Evolutionary conservation across 2,888 invertebrate genomes (phyloP), one percentile per base, ranked within the genome.

Genomic region (Ceriagrion tenellum): DNA sequence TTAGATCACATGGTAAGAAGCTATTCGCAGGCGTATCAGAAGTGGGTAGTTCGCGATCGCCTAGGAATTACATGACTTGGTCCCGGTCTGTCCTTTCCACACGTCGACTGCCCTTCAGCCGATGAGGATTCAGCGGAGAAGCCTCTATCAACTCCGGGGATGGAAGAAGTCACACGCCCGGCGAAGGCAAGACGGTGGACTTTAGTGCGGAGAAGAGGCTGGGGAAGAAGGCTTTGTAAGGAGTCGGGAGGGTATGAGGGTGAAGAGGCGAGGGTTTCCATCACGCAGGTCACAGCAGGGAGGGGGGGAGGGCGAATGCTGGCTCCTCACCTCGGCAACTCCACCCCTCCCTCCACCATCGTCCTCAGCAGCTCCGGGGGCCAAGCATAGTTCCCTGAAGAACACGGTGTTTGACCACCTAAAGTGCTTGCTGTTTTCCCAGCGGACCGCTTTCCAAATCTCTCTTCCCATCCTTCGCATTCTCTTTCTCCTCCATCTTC

Each of bases 331-430:
- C 40, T 88, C 88, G 26, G 23, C 8, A 47, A 47, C 47, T 8
- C 47, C 88, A 6, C 20, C 88, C 88, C n/a, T 16, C 88, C 8
- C 10, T 30, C 88, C 35, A 16, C 0, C 59, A 0, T 59, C 10
- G 0, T n/a, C 69, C 69, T n/a, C 6, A n/a, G 10, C n/a, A 26
- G n/a, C 69, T n/a, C 69, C n/a, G 13, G 47, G 40, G 55, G 20
- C 88, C 88, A 23, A 10, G 88, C 88, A 40, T 35, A n/a, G 88
- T 88, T 88, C 35, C 40, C 88, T 30, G 40, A 88, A 55, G 88
- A 88, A 88, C 88, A 47, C 88, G 88, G 47, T 88, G 88, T 88
- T 88, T 88, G 88, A 88, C 88, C 88, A 88, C 88, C 88, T 88
- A 88, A 88, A 88, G 88, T 88, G 88, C 88, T 88, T 26, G 88